A percentile compares a stretch with the other conserved stretches of the same genome.
Evolutionary conservation across 2,797 vertebrate species (phyloP).

Genomic region (Smutsia temminckii): DNA sequence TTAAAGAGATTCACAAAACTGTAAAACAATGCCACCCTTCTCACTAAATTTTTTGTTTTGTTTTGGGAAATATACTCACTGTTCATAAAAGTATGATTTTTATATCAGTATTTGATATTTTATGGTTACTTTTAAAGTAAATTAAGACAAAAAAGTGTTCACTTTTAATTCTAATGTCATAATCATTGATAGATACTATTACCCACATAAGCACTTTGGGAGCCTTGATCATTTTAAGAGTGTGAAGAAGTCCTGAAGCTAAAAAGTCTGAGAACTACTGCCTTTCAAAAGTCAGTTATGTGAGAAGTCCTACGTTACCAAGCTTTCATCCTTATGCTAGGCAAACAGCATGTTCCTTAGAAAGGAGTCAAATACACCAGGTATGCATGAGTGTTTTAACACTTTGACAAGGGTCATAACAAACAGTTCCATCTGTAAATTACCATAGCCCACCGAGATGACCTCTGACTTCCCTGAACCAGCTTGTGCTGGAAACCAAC

Average conservation of each 20-base stretch:
- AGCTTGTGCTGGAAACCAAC: neutral
- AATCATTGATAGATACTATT: neutral
- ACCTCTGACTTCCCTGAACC: neutral
- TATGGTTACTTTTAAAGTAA: neutral
- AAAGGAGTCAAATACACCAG: neutral
- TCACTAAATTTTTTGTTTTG: neutral
- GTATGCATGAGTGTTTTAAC: neutral
- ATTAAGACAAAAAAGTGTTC: neutral
- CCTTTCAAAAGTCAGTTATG: neutral
- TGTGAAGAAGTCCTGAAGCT: neutral
- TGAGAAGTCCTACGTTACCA: neutral
- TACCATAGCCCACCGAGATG: neutral
- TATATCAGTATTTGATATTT: neutral
- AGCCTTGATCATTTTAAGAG: neutral
- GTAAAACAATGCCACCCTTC: neutral
- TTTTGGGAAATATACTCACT: neutral
- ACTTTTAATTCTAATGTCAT: neutral
- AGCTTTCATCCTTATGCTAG: neutral
- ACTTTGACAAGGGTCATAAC: neutral
- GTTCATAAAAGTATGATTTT: slow-evolving; percentile 5
- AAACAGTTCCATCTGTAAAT: neutral
- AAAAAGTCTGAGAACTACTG: neutral
- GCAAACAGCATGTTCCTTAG: neutral
- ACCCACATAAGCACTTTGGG: neutral
- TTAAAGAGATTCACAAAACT: neutral